Conservation (phyloP, 2,113 vertebrate genomes). For the Mormoops blainvillei region DNA sequence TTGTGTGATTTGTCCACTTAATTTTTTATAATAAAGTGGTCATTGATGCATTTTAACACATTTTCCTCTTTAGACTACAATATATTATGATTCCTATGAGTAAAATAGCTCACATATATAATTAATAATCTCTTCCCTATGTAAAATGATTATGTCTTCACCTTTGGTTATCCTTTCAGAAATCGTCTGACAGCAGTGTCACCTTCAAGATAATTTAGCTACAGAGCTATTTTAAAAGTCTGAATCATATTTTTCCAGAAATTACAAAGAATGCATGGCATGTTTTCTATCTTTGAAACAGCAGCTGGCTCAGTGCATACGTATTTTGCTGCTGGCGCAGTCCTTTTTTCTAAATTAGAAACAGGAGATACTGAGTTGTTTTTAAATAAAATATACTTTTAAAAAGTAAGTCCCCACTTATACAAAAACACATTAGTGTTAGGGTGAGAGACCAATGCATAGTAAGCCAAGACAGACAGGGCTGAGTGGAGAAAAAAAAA, state of each 20-base stretch:
- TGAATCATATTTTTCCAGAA: slow-evolving; percentile 26
- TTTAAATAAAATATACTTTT: neutral
- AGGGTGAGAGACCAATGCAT: neutral
- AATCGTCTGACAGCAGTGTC: neutral
- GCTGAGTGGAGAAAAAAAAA: neutral
- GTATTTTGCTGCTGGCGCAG: neutral
- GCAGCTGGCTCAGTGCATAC: neutral
- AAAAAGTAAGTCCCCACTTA: neutral
- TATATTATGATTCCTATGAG: neutral
- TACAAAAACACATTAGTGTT: neutral
- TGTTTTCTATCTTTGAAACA: slow-evolving; percentile 53
- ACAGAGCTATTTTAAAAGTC: neutral
- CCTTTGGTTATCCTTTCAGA: neutral
- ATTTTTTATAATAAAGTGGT: neutral
- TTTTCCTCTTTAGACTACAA: neutral
- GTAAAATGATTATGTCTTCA: neutral
- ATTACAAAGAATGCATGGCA: neutral
- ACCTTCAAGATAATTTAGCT: neutral
- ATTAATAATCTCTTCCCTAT: neutral
- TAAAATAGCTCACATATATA: neutral
- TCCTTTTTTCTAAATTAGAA: slow-evolving; percentile 27
- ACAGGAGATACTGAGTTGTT: neutral
- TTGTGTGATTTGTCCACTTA: neutral
- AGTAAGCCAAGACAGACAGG: neutral
- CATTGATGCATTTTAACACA: neutral